These are phyloP conservation scores for Amblyopsis hoosieri DNA, from an alignment of 2,797 vertebrate genomes.

Conservation along the genomic window DNA sequence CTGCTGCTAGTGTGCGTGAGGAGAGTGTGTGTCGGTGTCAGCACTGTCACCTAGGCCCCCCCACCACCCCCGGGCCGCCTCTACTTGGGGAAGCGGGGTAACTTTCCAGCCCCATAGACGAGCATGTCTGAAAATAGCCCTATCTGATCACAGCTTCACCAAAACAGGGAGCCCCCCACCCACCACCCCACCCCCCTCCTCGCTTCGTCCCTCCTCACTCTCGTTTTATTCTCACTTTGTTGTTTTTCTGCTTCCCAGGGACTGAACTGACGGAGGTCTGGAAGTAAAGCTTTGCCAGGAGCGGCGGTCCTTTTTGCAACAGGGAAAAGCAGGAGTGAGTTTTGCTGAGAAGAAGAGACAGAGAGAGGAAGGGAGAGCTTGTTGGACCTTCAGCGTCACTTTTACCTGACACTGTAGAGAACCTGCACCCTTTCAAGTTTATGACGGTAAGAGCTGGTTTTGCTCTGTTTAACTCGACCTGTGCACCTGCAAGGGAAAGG, in stretches of 20 bases:
- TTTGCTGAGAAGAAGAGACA: conserved; percentile 58
- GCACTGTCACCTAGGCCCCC: conserved; percentile 61
- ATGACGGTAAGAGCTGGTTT: conserved; percentile 71
- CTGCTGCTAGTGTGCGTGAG: conserved; percentile 5
- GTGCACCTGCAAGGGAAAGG: conserved; percentile 42
- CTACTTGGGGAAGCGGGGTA: conserved; percentile 50
- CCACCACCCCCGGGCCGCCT: conserved; percentile 56
- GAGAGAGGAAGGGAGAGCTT: conserved; percentile 63
- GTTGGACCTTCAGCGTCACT: conserved; percentile 57
- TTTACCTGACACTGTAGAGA: conserved; percentile 60
- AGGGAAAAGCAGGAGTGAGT: conserved; percentile 34
- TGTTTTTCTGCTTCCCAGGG: conserved; percentile 64
- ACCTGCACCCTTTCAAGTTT: conserved; percentile 58
- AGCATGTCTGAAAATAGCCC: conserved; percentile 89
- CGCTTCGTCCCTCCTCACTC: conserved; percentile 58
- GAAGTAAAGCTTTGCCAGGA: conserved; percentile 70
- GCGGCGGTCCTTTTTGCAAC: conserved; percentile 32
- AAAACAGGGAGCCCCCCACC: conserved; percentile 70
- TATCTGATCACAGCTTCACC: conserved; percentile 79
- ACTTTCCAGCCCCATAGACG: conserved; percentile 78
- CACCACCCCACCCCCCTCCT: conserved; percentile 37
- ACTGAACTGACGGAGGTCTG: conserved; percentile 53
- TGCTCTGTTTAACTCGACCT: conserved; percentile 25
- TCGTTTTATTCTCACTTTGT: conserved; percentile 66
- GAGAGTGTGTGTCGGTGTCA: conserved; percentile 36